Base-by-base conservation (phyloP, 2,797 vertebrate genomes). In the Carapus acus region DNA sequence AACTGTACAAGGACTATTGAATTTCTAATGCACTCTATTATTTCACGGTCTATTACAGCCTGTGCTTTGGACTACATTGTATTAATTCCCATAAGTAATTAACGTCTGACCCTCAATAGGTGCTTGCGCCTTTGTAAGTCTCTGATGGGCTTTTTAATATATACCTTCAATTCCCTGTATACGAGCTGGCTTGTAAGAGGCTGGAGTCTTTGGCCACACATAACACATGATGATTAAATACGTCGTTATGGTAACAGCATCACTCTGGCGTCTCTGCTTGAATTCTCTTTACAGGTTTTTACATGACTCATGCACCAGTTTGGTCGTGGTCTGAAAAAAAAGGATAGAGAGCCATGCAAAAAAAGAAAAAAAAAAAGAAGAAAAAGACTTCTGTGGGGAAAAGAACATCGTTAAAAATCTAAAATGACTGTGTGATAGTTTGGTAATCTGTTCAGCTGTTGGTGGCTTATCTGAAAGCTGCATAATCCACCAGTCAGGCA, bases 361-460 rank as follows among this genome's bases (percentile, higher is more conserved):
- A 40, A 29, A 67, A 24, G 39, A 27, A 45, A 17, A 52, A 42
- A 22, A 1, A 17, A 52, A 42, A 22, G 1, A 19, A 9, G 6
- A 31, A 19, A 22, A 23, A 51, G 44, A 68, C 40, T 45, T 58
- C 46, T 37, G 14, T 14, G 33, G 54, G 41, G 29, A 34, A 64
- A 62, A 61, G n/a, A n/a, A n/a, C n/a, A n/a, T n/a, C n/a, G n/a
- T n/a, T n/a, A n/a, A n/a, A n/a, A n/a, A n/a, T n/a, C 43, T 27
- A 60, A 69, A 55, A 69, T 53, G 2, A 55, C 58, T 56, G 65
- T 37, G 51, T 34, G 23, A 11, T 9, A 13, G 22, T 48, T 45
- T 51, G 9, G 60, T 65, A 60, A 73, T 73, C 59, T 52, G 54
- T 49, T 58, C 61, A 31, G 55, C 19, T 8, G 21, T 68, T 54